Evolutionary conservation across 2,113 vertebrate genomes (phyloP), one percentile per base, ranked within the genome.

Genomic region (Callipepla squamata): DNA sequence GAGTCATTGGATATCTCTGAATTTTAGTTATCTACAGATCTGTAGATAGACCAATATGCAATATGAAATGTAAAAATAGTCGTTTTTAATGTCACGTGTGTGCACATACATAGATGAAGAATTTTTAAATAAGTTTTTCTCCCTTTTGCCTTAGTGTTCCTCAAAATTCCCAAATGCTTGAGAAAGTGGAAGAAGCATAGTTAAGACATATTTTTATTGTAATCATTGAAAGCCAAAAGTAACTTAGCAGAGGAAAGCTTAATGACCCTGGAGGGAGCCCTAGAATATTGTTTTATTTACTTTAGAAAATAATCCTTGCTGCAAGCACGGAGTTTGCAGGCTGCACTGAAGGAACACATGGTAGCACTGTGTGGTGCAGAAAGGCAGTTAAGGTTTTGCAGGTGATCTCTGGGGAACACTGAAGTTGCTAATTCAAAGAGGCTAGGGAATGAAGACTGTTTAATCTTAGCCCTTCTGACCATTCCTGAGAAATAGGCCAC

Each of bases 221-320:
- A 81, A 50, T 76, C 88, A 16, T 36, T 69, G 44, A 81, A 80
- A 90, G 48, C 57, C 80, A 90, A 88, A 94, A 72, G n/a, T 79
- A 80, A 61, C 61, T 36, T 57, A 87, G 77, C 25, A 84, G 74
- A 84, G 44, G 57, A 94, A 91, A 80, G 47, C n/a, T 70, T 92
- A 81, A 92, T 48, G n/a, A 51, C 38, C 44, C 76, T 94, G 73
- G 75, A 82, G 55, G 34, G 82, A 88, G 30, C 80, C 66, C n/a
- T 80, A 70, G 57, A 70, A 70, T 78, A 78, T 65, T 72, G n/a
- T 78, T 95, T 90, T 83, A 84, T 83, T 95, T 93, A 55, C 57
- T 68, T 65, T 81, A 75, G 65, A 75, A 86, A 80, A 65, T 84
- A 89, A 65, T 78, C 55, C 53, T 86, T 84, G 26, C 58, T 75